These are phyloP conservation scores for Marisa cornuarietis DNA, from an alignment of 1,140 invertebrate species.

Conservation along the genomic window DNA sequence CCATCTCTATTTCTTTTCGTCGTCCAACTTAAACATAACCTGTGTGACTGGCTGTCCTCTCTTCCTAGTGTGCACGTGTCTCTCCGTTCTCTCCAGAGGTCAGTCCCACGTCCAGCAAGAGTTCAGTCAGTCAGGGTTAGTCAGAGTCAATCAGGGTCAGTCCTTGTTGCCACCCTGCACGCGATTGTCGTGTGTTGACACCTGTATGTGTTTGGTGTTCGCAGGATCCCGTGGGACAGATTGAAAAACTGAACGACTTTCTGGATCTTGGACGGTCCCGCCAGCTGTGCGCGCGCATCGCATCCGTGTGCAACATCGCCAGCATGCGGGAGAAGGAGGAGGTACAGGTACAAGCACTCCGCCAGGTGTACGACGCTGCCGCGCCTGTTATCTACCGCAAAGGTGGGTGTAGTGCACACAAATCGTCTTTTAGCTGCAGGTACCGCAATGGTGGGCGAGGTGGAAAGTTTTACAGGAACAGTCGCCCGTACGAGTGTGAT, in stretches of 20 bases:
- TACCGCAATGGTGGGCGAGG: not conserved
- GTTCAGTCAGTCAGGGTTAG: no score
- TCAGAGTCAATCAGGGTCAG: no score
- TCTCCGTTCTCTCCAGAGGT: no score
- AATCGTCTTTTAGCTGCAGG: not conserved
- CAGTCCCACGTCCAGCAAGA: no score
- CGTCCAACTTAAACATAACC: no score
- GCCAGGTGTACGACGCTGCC: slow-evolving; percentile 11
- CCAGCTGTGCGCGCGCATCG: slow-evolving; percentile 20
- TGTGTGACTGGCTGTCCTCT: no score
- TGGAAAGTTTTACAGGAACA: not conserved
- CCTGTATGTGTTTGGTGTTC: no score
- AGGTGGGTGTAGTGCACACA: not conserved
- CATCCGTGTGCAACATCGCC: slow-evolving; percentile 15
- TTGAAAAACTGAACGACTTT: slow-evolving; percentile 24
- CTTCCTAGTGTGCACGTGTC: no score
- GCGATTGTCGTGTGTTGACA: no score
- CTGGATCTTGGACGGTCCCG: slow-evolving; percentile 6
- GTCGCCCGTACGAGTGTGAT: not conserved
- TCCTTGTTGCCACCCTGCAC: no score
- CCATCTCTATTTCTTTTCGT: no score
- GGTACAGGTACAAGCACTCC: slow-evolving; percentile 13
- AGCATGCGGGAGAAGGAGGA: slow-evolving; percentile 20
- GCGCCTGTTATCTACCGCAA: slow-evolving; percentile 19
- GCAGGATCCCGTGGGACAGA: slow-evolving; percentile 22